Percentiles rank a stretch among this genome's conserved stretches.
These are phyloP conservation scores for Sminthurides aquaticus DNA, from an alignment of 2,888 invertebrate genomes.

Conservation along the genomic window DNA sequence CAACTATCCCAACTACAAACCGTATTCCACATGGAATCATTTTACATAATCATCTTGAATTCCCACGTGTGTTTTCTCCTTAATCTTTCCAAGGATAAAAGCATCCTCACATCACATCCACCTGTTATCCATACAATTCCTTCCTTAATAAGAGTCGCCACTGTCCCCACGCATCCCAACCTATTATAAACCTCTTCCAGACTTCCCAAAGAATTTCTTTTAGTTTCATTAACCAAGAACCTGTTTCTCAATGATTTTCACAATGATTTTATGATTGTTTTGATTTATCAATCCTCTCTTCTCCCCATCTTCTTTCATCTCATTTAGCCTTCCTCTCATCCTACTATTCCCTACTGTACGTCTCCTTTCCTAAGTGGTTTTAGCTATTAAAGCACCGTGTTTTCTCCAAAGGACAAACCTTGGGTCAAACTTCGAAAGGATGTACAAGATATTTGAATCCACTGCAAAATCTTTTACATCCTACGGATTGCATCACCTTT, in stretches of 20 bases:
- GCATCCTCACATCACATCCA: neutral
- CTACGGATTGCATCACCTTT: too few species aligned
- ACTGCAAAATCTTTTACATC: too few species aligned
- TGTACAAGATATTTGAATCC: too few species aligned
- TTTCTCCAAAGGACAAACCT: too few species aligned
- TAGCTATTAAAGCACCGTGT: neutral
- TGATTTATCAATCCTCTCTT: constrained; percentile 17
- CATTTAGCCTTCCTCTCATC: neutral
- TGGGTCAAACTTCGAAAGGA: too few species aligned
- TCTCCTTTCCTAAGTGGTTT: neutral
- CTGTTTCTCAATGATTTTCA: constrained; percentile 23
- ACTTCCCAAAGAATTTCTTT: too few species aligned
- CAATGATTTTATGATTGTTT: constrained; percentile 24
- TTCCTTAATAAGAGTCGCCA: neutral
- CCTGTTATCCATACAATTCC: neutral
- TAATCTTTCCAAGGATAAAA: neutral
- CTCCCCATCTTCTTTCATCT: neutral
- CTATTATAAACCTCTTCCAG: neutral
- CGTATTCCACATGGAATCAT: too few species aligned
- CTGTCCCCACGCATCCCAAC: neutral
- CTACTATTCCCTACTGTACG: too few species aligned
- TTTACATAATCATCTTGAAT: too few species aligned
- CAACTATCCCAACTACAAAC: too few species aligned
- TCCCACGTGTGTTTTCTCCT: too few species aligned
- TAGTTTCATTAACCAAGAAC: constrained; percentile 6